Evolutionary conservation across 2,797 vertebrate genomes (phyloP).

Genomic region (Helarctos malayanus): DNA sequence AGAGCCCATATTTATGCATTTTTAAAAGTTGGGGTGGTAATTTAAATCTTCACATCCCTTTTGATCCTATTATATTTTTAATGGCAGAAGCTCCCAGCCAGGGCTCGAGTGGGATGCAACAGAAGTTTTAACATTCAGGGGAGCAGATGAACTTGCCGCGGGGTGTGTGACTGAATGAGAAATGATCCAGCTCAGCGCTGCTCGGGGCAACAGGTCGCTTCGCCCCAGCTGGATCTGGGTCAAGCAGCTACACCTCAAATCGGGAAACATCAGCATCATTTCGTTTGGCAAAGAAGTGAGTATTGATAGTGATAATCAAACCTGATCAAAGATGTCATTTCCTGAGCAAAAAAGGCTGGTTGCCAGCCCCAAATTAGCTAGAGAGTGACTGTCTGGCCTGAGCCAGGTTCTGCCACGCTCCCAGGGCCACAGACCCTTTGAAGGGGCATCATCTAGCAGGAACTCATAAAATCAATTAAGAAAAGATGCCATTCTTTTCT

Average conservation of each 20-base stretch:
- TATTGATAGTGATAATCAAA: background rate
- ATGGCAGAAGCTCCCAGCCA: conserved; percentile 35
- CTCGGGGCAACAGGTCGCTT: conserved; percentile 62
- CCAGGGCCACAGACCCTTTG: background rate
- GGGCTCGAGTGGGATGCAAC: background rate
- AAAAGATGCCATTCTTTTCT: background rate
- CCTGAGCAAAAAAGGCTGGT: background rate
- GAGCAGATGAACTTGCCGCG: conserved; percentile 72
- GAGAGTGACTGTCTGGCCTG: background rate
- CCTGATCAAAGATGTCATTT: background rate
- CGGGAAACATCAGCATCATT: conserved; percentile 34
- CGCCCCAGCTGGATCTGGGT: conserved; percentile 68
- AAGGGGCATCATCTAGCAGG: background rate
- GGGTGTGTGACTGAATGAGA: conserved; percentile 78
- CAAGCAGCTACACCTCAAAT: conserved; percentile 38
- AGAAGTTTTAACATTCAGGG: conserved; percentile 83
- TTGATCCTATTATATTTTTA: conserved; percentile 64
- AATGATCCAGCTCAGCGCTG: conserved; percentile 71
- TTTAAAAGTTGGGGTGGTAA: background rate
- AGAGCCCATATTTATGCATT: conserved; percentile 47
- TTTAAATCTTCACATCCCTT: conserved; percentile 15
- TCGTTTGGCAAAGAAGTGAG: background rate
- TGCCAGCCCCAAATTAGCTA: background rate
- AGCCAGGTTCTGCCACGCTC: background rate
- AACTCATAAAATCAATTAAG: background rate